phyloP scores from a whole-genome alignment of 1,140 invertebrate species.

The Leptopilina boulardi region DNA sequence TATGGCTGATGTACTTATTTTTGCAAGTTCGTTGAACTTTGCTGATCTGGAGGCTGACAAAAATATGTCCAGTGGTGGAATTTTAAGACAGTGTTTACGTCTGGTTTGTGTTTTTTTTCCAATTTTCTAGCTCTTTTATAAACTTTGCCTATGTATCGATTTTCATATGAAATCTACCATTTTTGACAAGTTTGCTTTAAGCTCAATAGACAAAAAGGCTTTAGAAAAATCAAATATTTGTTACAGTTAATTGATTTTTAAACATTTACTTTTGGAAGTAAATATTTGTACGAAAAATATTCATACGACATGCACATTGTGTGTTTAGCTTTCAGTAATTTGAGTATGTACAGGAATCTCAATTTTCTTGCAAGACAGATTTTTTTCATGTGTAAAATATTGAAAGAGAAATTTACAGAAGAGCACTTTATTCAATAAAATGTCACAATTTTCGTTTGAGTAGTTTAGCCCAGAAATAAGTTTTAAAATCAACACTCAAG shows the following conservation, averaged over 20 bases:
- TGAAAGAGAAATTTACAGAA: background rate
- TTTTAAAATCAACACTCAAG: background rate
- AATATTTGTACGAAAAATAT: too few relatives aligned
- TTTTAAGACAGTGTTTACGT: constrained; percentile 96
- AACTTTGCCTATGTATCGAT: too few relatives aligned
- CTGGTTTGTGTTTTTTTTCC: constrained; percentile 82
- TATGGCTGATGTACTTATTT: constrained; percentile 98
- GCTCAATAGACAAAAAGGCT: too few relatives aligned
- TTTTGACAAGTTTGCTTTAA: too few relatives aligned
- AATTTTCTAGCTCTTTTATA: background rate
- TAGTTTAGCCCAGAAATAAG: background rate
- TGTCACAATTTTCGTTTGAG: background rate
- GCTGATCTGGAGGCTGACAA: constrained; percentile 99
- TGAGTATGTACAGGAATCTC: background rate
- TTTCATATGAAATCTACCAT: background rate
- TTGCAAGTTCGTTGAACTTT: constrained; percentile 98
- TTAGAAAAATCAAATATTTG: too few relatives aligned
- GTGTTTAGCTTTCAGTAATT: background rate
- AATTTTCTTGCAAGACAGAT: too few relatives aligned
- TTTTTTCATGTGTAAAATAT: background rate
- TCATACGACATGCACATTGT: background rate
- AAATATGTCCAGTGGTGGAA: constrained; percentile 99
- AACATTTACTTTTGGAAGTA: too few relatives aligned
- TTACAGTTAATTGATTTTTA: too few relatives aligned
- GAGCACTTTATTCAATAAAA: background rate